Evolutionary conservation across 2,888 invertebrate genomes (phyloP).

Genomic region (Conchocele bisecta): DNA sequence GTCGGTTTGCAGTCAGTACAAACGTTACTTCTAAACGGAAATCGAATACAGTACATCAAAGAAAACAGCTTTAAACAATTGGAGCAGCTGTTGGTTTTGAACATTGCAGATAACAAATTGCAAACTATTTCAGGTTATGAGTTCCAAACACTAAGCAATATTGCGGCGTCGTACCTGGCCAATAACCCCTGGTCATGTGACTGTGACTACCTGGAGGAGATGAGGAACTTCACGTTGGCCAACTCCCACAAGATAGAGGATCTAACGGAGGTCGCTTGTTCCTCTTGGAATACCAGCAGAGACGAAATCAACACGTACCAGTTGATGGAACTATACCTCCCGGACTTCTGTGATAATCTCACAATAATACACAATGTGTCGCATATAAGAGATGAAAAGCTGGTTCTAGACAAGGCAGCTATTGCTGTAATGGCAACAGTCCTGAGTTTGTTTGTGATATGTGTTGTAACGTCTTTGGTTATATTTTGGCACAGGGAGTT

Average conservation of each 20-base stretch:
- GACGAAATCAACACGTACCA: not conserved
- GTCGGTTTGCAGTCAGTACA: constrained; percentile 53
- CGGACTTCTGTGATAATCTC: constrained; percentile 21
- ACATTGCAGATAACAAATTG: constrained; percentile 57
- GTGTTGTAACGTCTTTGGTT: constrained; percentile 32
- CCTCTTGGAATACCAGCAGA: not conserved
- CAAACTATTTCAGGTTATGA: constrained; percentile 37
- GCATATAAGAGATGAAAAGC: not conserved
- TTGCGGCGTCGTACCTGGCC: constrained; percentile 51
- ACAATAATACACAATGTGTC: not conserved
- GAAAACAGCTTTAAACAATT: constrained; percentile 49
- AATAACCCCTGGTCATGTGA: constrained; percentile 59
- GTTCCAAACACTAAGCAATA: constrained; percentile 29
- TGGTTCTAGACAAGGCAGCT: constrained; percentile 1
- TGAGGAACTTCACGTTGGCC: constrained; percentile 11
- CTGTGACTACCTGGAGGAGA: constrained; percentile 38
- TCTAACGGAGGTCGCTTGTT: constrained; percentile 13
- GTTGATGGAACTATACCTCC: constrained; percentile 9
- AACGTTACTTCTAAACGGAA: constrained; percentile 53
- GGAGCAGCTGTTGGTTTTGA: constrained; percentile 40
- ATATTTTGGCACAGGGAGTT: constrained; percentile 34
- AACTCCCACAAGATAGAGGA: constrained; percentile 9
- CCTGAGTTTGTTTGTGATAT: constrained; percentile 44
- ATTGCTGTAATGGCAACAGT: constrained; percentile 10
- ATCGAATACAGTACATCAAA: constrained; percentile 47